Evolutionary conservation across 2,797 vertebrate species (phyloP), one percentile per base, ranked within the genome.

Genomic region (Microcaecilia unicolor): DNA sequence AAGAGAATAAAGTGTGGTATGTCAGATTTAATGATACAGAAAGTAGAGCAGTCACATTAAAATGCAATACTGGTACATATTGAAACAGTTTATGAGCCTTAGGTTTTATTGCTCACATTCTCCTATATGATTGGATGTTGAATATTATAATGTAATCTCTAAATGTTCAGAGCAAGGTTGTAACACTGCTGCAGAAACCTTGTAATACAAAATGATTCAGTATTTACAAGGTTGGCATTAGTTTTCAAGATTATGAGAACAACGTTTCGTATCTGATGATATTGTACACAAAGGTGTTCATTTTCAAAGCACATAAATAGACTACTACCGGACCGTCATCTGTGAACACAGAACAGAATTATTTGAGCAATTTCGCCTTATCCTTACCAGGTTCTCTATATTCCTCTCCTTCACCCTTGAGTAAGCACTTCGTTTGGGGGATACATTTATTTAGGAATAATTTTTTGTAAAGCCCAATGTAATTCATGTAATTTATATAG

Each of bases 21-120:
- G 64, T 59, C 52, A 62, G 48, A 62, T 65, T 76, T 75, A 78
- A 71, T 72, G 60, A 49, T 9, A 63, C 42, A 64, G 56, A 58
- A 61, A 63, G 44, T 46, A 29, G 28, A 55, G 31, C 44, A 44
- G 39, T 9, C 23, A 21, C 18, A 69, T 74, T 74, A 69, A 64
- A 67, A 77, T 70, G 50, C 53, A 68, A 25, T 13, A 11, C 54
- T 50, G 49, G 52, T 60, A 47, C 25, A 11, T 4, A 45, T 55
- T 24, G 19, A 28, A 37, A 53, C 26, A 44, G 45, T 66, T 70
- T 60, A 78, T 60, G 64, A 67, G 48, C 34, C 58, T 22, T 48
- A 41, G 29, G 14, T 58, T 74, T 77, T 72, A 66, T 58, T 48
- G 16, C 34, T 53, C 22, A 36, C 33, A 37, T 63, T 70, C 51